Evolutionary conservation across 2,113 vertebrate genomes (phyloP).

Genomic region (Nothoprocta perdicaria): DNA sequence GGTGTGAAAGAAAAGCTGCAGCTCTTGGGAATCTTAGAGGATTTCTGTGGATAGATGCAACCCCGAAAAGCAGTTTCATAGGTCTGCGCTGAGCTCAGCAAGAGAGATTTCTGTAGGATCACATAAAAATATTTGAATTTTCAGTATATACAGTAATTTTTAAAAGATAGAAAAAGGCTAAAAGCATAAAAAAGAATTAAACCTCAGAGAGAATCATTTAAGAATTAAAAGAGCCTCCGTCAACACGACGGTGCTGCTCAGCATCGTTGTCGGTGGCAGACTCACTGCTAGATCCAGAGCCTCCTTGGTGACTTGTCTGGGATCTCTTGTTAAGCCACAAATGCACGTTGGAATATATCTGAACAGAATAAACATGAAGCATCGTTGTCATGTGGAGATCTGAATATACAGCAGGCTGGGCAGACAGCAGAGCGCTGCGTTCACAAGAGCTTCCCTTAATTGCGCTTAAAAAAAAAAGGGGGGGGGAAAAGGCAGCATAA

Average conservation of each 20-base stretch:
- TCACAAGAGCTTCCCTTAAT: background rate
- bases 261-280: too few species aligned
- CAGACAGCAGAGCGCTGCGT: background rate
- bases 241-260: background rate
- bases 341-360: background rate
- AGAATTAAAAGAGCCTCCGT: background rate
- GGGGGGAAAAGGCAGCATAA: background rate
- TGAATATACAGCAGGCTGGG: background rate
- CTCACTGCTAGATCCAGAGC: background rate
- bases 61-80: background rate
- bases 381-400: background rate
- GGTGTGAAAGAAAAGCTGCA: too few species aligned
- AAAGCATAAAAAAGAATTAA: background rate
- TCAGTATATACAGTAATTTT: background rate
- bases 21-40: background rate
- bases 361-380: background rate
- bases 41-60: background rate
- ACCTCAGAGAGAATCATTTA: background rate
- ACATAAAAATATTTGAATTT: background rate
- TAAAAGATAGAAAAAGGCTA: background rate
- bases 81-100: background rate
- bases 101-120: background rate
- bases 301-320: background rate
- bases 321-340: background rate
- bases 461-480: background rate